These are phyloP conservation scores for Odontesthes bonariensis DNA, from an alignment of 2,113 vertebrate species.

Conservation along the genomic window DNA sequence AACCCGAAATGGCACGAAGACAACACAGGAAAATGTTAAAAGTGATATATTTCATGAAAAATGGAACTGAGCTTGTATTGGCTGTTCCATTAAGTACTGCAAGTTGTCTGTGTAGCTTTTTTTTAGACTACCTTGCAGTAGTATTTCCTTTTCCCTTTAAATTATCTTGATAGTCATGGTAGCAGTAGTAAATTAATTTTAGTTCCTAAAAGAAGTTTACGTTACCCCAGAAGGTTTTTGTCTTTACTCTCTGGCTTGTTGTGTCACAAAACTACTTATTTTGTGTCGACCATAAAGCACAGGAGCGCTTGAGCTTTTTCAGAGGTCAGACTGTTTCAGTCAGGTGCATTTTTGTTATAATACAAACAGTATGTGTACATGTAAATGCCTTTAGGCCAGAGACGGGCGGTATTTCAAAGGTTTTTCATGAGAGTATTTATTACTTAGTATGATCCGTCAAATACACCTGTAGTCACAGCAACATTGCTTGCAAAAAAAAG, in stretches of 20 bases:
- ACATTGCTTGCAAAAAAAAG: neutral
- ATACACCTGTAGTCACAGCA: slow-evolving; percentile 16
- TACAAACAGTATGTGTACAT: neutral
- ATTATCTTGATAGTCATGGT: neutral
- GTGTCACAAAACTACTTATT: no score
- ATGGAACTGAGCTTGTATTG: no score
- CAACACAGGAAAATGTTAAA: no score
- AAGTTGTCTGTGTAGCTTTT: neutral
- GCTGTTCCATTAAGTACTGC: neutral
- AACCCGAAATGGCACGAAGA: no score
- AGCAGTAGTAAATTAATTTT: neutral
- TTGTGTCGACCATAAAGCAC: neutral
- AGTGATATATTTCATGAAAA: no score
- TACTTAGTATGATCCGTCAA: slow-evolving; percentile 25
- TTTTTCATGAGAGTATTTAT: slow-evolving; percentile 41
- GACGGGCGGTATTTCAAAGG: no score
- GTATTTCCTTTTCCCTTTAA: neutral
- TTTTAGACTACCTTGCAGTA: neutral
- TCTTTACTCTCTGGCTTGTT: neutral
- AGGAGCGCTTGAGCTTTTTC: no score
- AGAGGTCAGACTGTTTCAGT: no score
- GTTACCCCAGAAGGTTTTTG: neutral
- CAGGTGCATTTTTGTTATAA: neutral
- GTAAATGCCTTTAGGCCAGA: neutral
- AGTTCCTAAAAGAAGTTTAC: neutral